Percentiles rank a stretch among this genome's conserved stretches.
Conservation (phyloP, 2,888 invertebrate species). For the Zootermopsis nevadensis region DNA sequence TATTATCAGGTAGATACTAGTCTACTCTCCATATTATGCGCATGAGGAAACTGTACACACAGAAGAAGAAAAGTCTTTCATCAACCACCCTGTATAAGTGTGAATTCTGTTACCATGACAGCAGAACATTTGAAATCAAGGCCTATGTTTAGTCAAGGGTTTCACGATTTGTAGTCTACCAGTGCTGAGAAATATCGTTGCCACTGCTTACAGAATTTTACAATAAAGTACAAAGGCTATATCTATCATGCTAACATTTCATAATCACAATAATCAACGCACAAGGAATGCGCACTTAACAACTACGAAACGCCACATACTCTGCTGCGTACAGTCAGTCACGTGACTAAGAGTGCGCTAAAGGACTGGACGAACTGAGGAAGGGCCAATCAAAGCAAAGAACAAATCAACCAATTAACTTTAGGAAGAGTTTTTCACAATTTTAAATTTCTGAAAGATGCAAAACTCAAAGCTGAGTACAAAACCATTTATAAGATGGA, state of each 20-base stretch:
- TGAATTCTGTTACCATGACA: slow-evolving; percentile 10
- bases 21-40: background rate
- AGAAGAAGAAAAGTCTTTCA: background rate
- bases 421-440: too few species aligned
- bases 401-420: too few species aligned
- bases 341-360: too few species aligned
- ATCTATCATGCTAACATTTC: slow-evolving; percentile 36
- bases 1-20: background rate
- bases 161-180: background rate
- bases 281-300: slow-evolving; percentile 24
- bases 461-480: too few species aligned
- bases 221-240: slow-evolving; percentile 45
- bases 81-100: slow-evolving; percentile 31
- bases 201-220: slow-evolving; percentile 37
- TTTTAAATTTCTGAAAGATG: too few species aligned
- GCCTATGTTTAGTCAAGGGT: slow-evolving; percentile 3
- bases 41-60: slow-evolving; percentile 17
- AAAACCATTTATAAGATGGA: too few species aligned
- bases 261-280: slow-evolving; percentile 27
- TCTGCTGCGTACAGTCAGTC: background rate
- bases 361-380: too few species aligned
- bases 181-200: slow-evolving; percentile 4
- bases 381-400: too few species aligned
- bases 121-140: slow-evolving; percentile 37
- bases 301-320: background rate